These are phyloP conservation scores for Oscheius sp. DNA, from an alignment of 2,888 invertebrate species.

Conservation along the genomic window DNA sequence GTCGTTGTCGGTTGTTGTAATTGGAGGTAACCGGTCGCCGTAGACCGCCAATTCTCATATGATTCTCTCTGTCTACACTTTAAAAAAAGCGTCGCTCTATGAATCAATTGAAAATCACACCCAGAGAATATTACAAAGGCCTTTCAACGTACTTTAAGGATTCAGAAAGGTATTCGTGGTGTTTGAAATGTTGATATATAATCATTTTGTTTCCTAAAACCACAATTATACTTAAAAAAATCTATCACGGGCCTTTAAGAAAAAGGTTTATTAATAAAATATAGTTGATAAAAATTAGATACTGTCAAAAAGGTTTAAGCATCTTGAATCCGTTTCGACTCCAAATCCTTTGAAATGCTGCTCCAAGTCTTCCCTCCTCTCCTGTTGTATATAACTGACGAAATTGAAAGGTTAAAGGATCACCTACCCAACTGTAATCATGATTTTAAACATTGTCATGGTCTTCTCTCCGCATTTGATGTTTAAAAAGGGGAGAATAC, in stretches of 20 bases:
- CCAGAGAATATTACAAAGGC: too few species aligned
- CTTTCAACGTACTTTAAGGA: too few species aligned
- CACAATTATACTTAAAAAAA: too few species aligned
- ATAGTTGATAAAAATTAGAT: conserved; percentile 29
- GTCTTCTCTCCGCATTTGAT: conserved; percentile 43
- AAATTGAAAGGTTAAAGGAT: not conserved
- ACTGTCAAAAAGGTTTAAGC: conserved; percentile 33
- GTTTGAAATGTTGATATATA: too few species aligned
- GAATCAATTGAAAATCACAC: not conserved
- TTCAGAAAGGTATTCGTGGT: too few species aligned
- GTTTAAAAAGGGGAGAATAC: conserved; percentile 41
- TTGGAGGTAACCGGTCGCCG: conserved; percentile 30
- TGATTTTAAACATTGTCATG: conserved; percentile 34
- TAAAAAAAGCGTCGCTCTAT: not conserved
- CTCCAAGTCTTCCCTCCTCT: conserved; percentile 40
- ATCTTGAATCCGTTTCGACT: conserved; percentile 38
- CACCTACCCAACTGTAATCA: conserved; percentile 42
- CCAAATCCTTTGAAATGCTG: conserved; percentile 48
- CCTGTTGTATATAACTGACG: conserved; percentile 39
- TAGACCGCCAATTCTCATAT: conserved; percentile 9
- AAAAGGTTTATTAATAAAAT: too few species aligned
- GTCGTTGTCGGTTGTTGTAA: conserved; percentile 15
- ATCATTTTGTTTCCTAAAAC: too few species aligned
- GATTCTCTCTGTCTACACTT: not conserved
- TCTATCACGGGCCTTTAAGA: too few species aligned